phyloP scores from a whole-genome alignment of 2,113 vertebrate genomes.

The Notarius lentiginosus region DNA sequence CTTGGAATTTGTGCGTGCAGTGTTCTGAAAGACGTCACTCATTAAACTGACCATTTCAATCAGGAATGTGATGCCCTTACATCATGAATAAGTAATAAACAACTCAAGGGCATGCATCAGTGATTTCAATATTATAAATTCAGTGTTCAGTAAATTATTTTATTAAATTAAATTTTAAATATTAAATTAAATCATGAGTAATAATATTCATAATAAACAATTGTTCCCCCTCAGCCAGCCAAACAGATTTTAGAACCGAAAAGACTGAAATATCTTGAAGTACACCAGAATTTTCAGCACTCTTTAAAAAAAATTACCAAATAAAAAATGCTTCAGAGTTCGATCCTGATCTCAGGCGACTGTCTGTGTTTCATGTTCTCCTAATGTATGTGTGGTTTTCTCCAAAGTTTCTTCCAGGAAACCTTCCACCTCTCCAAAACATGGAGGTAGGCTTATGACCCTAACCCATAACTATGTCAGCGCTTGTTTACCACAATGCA shows the following conservation, averaged over 20 bases:
- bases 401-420: neutral
- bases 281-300: neutral
- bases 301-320: neutral
- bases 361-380: neutral
- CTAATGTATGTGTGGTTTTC: neutral
- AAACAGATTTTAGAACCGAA: neutral
- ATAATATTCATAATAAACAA: neutral
- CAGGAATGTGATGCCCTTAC: neutral
- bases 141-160: neutral
- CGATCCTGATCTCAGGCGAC: neutral
- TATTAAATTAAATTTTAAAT: too few species aligned
- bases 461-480: too few species aligned
- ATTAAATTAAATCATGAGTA: neutral
- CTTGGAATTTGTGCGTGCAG: neutral
- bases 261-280: neutral
- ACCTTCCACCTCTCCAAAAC: neutral
- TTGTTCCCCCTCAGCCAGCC: neutral
- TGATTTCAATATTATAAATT: neutral
- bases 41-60: neutral
- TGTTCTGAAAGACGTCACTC: neutral
- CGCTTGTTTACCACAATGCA: too few species aligned
- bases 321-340: neutral
- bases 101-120: neutral
- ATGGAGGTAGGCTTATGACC: neutral
- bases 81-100: neutral